phyloP scores from a whole-genome alignment of 2,113 vertebrate genomes.

The Eretmochelys imbricata region DNA sequence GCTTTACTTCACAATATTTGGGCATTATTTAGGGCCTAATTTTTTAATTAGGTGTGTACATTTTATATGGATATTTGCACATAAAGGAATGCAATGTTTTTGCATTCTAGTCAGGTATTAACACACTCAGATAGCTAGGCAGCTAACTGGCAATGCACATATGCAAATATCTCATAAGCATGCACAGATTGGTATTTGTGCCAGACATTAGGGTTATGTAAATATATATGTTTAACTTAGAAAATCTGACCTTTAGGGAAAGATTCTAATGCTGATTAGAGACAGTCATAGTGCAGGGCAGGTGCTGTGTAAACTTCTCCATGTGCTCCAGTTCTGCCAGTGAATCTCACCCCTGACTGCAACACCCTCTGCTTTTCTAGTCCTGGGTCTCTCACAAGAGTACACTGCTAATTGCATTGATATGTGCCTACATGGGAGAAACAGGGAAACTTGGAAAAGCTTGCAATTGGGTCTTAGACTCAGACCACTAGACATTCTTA shows the following conservation, averaged over 20 bases:
- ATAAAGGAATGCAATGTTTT: not conserved
- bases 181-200: not conserved
- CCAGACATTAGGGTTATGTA: not conserved
- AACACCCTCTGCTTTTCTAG: not conserved
- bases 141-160: not conserved
- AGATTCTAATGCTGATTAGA: not conserved
- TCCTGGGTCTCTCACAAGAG: not conserved
- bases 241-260: not conserved
- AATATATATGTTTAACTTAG: not conserved
- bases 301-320: not conserved
- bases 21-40: not conserved
- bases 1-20: not conserved
- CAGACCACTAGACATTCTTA: not conserved
- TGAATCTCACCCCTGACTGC: not conserved
- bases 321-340: too few species aligned
- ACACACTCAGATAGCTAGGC: not conserved
- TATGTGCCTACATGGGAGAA: not conserved
- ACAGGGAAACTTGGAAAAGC: not conserved
- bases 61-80: too few species aligned
- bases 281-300: not conserved
- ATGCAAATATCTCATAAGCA: not conserved
- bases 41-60: not conserved
- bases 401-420: not conserved
- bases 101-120: not conserved
- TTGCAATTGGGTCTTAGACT: not conserved